A percentile compares a stretch with the other conserved stretches of the same genome.
Conservation (phyloP, 2,113 vertebrate species). For the Diglossa brunneiventris region DNA sequence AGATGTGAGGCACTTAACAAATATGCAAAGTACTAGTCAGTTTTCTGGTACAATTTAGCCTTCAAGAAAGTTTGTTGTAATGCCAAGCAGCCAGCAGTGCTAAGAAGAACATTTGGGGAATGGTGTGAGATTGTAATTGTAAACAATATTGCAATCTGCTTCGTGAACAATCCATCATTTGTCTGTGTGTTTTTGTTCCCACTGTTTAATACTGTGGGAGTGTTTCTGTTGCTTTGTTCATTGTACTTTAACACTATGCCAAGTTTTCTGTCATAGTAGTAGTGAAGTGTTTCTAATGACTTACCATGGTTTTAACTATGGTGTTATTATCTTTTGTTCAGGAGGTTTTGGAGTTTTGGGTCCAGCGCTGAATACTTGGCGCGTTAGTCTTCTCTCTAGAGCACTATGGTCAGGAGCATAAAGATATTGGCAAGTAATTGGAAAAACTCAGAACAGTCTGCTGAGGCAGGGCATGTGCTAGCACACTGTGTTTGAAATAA, state of each 20-base stretch:
- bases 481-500: not conserved
- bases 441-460: not conserved
- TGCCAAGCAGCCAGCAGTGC: not conserved
- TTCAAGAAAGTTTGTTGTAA: not conserved
- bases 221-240: not conserved
- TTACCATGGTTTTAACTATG: not conserved
- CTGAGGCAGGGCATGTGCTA: not conserved
- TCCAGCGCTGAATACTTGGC: not conserved
- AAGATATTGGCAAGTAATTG: not conserved
- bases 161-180: not conserved
- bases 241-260: not conserved
- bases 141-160: not conserved
- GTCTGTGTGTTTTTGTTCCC: not conserved
- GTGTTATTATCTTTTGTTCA: not conserved
- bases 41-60: not conserved
- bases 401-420: not conserved
- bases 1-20: not conserved
- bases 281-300: not conserved
- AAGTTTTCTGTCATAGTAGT: not conserved
- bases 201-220: not conserved
- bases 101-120: not conserved
- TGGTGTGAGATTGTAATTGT: not conserved
- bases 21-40: not conserved
- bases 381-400: not conserved
- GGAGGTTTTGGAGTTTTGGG: not conserved